A percentile compares a stretch with the other conserved stretches of the same genome.
These are phyloP conservation scores for Oryzias sinensis DNA, from an alignment of 2,797 vertebrate genomes.

Conservation along the genomic window DNA sequence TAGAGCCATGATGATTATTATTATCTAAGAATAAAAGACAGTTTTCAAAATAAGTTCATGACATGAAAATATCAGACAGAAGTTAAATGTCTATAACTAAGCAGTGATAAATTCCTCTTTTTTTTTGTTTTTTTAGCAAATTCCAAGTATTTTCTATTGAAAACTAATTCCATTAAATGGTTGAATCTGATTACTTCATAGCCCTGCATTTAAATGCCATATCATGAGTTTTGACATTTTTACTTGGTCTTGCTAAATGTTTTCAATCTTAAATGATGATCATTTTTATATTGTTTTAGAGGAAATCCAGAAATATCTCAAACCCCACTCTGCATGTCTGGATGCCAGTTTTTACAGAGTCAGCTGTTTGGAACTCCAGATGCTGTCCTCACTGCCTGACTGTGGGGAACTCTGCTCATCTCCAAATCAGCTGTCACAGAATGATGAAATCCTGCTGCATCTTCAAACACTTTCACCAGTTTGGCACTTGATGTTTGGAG, in stretches of 20 bases:
- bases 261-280: background rate
- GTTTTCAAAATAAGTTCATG: too few relatives aligned
- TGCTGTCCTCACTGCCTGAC: conserved; percentile 52
- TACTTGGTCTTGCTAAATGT: background rate
- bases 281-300: background rate
- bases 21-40: too few relatives aligned
- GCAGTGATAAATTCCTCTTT: too few relatives aligned
- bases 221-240: background rate
- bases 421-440: conserved; percentile 46
- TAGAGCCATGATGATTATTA: too few relatives aligned
- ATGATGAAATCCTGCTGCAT: conserved; percentile 24
- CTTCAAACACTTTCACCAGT: conserved; percentile 2
- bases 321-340: conserved; percentile 22
- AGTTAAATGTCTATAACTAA: too few relatives aligned
- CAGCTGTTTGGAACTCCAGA: conserved; percentile 34
- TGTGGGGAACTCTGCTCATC: conserved; percentile 56
- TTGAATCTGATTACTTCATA: background rate
- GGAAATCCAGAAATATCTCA: background rate
- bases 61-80: too few relatives aligned
- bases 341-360: conserved; percentile 14
- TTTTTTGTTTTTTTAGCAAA: too few relatives aligned
- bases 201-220: background rate
- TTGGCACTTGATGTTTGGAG: background rate
- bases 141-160: too few relatives aligned
- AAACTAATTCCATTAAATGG: too few relatives aligned